Conservation (phyloP, 1,140 invertebrate species). For the Cyclina sinensis region DNA sequence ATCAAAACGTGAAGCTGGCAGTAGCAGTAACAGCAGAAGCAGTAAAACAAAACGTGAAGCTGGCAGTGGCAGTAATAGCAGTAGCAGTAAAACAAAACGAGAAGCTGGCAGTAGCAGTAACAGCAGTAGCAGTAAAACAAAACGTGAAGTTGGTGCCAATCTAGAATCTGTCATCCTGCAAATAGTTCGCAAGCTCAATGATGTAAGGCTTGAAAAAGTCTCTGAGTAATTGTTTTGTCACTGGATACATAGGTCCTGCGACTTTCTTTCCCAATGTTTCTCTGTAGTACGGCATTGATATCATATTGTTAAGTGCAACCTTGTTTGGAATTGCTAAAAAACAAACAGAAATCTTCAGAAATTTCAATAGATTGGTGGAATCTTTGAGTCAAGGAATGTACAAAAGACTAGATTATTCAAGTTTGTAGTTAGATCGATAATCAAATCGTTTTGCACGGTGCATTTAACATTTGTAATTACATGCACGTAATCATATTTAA, state of each 20-base stretch:
- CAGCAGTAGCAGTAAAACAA: too few species aligned
- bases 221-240: neutral
- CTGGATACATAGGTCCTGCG: constrained; percentile 7
- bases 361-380: too few species aligned
- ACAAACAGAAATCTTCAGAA: neutral
- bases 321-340: neutral
- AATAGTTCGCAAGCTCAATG: neutral
- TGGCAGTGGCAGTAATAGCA: too few species aligned
- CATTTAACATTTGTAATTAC: neutral
- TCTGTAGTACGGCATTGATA: neutral
- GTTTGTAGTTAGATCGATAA: neutral
- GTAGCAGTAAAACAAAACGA: too few species aligned
- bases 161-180: constrained; percentile 25
- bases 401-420: neutral
- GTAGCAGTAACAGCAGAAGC: too few species aligned
- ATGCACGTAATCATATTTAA: neutral
- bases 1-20: too few species aligned
- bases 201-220: constrained; percentile 10
- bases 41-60: too few species aligned
- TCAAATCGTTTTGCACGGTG: neutral
- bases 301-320: neutral
- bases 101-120: too few species aligned
- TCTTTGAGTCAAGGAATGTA: neutral
- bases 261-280: neutral
- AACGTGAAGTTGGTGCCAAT: too few species aligned